phyloP scores from a whole-genome alignment of 2,888 invertebrate species.

The Polydesmus complanatus region DNA sequence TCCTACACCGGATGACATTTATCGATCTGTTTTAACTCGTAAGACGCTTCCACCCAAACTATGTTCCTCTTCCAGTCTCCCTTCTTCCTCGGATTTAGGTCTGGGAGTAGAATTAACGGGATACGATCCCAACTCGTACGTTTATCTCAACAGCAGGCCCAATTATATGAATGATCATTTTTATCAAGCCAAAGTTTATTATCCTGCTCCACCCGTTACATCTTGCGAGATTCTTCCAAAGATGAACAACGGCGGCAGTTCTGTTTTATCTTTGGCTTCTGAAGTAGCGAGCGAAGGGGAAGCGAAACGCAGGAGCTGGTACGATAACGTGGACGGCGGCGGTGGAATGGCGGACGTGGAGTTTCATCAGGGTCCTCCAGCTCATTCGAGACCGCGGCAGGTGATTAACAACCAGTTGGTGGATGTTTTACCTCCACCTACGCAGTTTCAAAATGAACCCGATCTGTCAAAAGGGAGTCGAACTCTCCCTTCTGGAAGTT shows the following conservation, averaged over 20 bases:
- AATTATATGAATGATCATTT: neutral
- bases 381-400: too few relatives aligned
- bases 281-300: neutral
- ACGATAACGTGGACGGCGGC: conserved; percentile 6
- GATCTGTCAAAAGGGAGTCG: neutral
- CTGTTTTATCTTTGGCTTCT: neutral
- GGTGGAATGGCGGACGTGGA: neutral
- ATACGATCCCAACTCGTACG: neutral
- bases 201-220: neutral
- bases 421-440: neutral
- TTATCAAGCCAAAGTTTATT: neutral
- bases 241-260: neutral
- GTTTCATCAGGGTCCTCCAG: too few relatives aligned
- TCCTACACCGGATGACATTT: neutral
- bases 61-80: neutral
- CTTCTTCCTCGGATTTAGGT: neutral
- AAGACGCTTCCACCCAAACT: neutral
- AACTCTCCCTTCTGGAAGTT: neutral
- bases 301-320: conserved; percentile 7
- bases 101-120: neutral
- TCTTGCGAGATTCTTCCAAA: neutral
- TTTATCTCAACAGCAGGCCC: neutral
- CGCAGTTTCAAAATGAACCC: conserved; percentile 1
- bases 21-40: neutral
- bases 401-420: neutral